Conservation (phyloP, 1,140 invertebrate species). For the Nasonia giraulti region DNA sequence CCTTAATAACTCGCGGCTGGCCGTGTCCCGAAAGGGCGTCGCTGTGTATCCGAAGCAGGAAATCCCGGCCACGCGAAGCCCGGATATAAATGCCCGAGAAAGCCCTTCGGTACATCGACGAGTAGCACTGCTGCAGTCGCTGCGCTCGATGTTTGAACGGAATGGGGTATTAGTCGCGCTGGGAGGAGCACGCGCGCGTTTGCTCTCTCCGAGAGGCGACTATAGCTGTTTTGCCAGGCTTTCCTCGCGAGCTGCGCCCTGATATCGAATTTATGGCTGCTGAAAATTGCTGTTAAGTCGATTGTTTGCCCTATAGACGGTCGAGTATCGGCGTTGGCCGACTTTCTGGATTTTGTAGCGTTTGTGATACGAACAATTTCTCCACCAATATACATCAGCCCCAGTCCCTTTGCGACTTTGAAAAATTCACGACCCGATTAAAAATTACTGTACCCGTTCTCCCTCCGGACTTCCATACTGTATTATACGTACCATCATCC, state of each 20-base stretch:
- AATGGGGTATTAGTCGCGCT: neutral
- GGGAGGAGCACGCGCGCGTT: neutral
- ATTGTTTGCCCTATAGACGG: neutral
- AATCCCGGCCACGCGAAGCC: slow-evolving; percentile 2
- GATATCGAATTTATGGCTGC: neutral
- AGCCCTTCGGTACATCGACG: slow-evolving; percentile 13
- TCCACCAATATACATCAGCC: too few relatives aligned
- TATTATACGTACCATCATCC: slow-evolving; percentile 76
- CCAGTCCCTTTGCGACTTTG: neutral
- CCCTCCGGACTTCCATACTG: neutral
- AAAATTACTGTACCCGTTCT: neutral
- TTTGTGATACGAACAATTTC: neutral
- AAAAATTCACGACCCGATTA: neutral
- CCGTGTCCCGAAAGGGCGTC: slow-evolving; percentile 1
- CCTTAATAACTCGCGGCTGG: slow-evolving; percentile 32
- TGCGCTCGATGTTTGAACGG: neutral
- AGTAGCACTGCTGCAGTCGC: neutral
- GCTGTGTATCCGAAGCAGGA: neutral
- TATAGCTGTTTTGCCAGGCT: neutral
- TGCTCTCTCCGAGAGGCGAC: neutral
- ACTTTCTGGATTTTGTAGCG: neutral
- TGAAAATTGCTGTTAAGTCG: neutral
- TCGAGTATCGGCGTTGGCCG: neutral
- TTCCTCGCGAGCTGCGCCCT: neutral
- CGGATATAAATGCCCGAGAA: slow-evolving; percentile 42